Base-by-base conservation (phyloP, 2,888 invertebrate species). In the Andrena bucephala region DNA sequence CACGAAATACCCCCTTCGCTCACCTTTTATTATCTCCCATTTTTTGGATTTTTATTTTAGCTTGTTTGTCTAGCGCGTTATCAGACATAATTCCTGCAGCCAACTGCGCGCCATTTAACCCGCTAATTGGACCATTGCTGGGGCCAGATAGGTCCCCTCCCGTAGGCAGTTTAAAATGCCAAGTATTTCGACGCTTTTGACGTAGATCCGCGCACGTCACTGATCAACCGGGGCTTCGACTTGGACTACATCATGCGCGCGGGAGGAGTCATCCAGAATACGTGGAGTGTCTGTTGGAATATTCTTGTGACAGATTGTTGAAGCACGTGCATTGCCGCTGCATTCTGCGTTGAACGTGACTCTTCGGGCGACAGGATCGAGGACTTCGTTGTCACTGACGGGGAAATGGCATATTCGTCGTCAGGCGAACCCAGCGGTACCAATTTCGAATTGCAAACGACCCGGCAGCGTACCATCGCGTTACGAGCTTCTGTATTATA, bases 291-390 rank as follows among this genome's bases (percentile, higher is more conserved):
- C 42, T 48, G 68, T 16, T 57, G 54, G 73, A 85, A 81, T 83
- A 83, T 83, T 81, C 77, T 54, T 57, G 72, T 87, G 87, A 87
- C 85, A 77, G 87, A 87, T 87, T 60, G 81, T 85, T 65, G 63
- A 66, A 62, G 76, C 79, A 87, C 87, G 87, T 87, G 87, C 74
- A 74, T 71, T 77, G 62, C 77, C 62, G 70, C 65, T 70, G 81
- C 77, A 81, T 87, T 87, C 81, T 80, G 80, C 73, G 77, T 57
- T 31, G 79, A 77, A 85, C 85, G 87, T 87, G 87, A 79, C 77
- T 63, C 62, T 77, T 69, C 76, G 24, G 6, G 24, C 50, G 7
- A 24, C 36, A 60, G 67, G 72, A 63, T 69, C 79, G 62, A 72
- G 72, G 59, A 50, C 62, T 63, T 72, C 27, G 42, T 48, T 67